Base-by-base conservation (phyloP, 2,888 invertebrate species). In the Schizaphis graminum region DNA sequence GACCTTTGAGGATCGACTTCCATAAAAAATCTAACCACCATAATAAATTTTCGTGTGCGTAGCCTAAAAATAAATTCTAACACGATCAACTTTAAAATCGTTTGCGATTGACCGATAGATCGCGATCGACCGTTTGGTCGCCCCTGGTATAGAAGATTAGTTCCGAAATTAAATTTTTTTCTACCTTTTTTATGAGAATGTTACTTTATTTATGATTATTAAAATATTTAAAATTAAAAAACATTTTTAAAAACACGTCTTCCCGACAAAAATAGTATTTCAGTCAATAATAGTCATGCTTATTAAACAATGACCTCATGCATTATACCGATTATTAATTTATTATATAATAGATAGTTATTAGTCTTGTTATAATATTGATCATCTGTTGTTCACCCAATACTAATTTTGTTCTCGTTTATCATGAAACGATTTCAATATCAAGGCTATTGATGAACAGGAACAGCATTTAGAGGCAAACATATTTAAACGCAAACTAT, bases 401-500 rank as follows among this genome's bases (percentile, higher is more conserved):
- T 47, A 86, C n/a, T 41, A 57, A 87, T 49, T 57, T 57, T 16
- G 8, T 85, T 13, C 47, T 92, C 24, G 57, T 47, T 85, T 86
- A 21, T 86, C 47, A 41, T 61, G 35, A 26, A 57, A 24, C 61
- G 49, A 87, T 86, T 61, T 61, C 86, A 92, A 87, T 92, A 86
- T 61, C 91, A 92, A 86, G 91, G 91, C 26, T n/a, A 26, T 49
- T 13, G 26, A 91, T 49, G 84, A 91, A 84, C 84, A 84, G 91
- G 84, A 91, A 85, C 28, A 13, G 85, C 26, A 77, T 53, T 77
- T 35, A 91, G 57, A 57, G 77, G 35, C 77, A 53, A 77, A 91
- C 57, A 7, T 77, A 49, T 91, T 91, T 53, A 77, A 77, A 77
- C 26, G 28, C 4, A 35, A 77, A 77, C 53, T 53, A 16, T 67